phyloP scores from a whole-genome alignment of 1,140 invertebrate genomes.

The Camponotus vicinus region DNA sequence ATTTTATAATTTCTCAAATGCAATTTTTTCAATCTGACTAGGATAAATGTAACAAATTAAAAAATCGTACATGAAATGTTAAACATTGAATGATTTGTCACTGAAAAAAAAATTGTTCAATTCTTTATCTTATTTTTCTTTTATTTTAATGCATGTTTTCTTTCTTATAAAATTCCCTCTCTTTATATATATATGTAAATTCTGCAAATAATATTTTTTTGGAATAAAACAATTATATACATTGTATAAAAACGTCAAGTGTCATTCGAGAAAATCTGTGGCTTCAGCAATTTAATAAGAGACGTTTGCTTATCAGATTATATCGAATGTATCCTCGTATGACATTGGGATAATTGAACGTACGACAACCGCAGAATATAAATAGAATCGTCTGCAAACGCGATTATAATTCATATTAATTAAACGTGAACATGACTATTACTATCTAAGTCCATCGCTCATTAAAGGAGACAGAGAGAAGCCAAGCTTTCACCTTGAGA shows the following conservation, averaged over 20 bases:
- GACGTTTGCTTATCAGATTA: slow-evolving; percentile 14
- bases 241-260: neutral
- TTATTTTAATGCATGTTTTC: neutral
- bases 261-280: neutral
- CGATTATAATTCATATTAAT: slow-evolving; percentile 27
- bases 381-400: too few species aligned
- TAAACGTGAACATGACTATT: neutral
- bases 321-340: neutral
- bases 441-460: neutral
- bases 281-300: neutral
- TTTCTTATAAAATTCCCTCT: too few species aligned
- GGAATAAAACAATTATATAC: neutral
- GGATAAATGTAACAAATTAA: neutral
- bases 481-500: slow-evolving; percentile 38
- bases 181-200: too few species aligned
- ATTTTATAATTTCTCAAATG: neutral
- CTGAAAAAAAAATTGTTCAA: neutral
- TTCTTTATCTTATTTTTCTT: neutral
- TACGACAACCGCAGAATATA: too few species aligned
- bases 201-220: neutral
- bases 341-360: too few species aligned
- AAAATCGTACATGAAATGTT: neutral
- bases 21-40: neutral
- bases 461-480: neutral
- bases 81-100: neutral